A percentile compares a stretch with the other conserved stretches of the same genome.
phyloP scores from a whole-genome alignment of 1,140 invertebrate species.

The Calephelis nemesis region DNA sequence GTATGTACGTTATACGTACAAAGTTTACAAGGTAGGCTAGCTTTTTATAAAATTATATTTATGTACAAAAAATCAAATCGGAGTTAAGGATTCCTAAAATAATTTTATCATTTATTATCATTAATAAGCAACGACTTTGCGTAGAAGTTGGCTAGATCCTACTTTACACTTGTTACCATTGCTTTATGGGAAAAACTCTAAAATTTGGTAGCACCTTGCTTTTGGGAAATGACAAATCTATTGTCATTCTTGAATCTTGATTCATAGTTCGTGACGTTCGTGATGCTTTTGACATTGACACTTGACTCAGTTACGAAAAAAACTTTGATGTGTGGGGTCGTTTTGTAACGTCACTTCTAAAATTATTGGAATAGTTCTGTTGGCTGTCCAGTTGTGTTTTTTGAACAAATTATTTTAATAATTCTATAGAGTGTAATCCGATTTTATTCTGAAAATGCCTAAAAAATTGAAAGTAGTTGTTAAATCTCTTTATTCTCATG shows the following conservation, averaged over 20 bases:
- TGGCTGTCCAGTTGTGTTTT: not conserved
- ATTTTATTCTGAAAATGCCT: slow-evolving; percentile 57
- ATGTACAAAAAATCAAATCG: too few relatives aligned
- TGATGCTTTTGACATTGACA: not conserved
- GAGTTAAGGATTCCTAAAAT: too few relatives aligned
- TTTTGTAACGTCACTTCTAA: not conserved
- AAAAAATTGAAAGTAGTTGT: slow-evolving; percentile 75
- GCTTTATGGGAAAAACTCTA: too few relatives aligned
- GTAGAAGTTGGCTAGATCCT: too few relatives aligned
- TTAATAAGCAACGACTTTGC: too few relatives aligned
- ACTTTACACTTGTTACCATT: too few relatives aligned
- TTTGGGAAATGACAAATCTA: not conserved
- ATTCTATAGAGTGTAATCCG: not conserved
- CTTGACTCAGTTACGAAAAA: not conserved
- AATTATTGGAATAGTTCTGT: not conserved
- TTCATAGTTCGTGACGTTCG: not conserved
- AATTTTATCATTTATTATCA: too few relatives aligned
- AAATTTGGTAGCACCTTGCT: not conserved
- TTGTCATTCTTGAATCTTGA: not conserved
- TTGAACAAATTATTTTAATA: not conserved
- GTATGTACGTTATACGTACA: too few relatives aligned
- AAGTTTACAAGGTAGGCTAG: too few relatives aligned
- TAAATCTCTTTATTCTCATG: slow-evolving; percentile 73
- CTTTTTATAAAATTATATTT: too few relatives aligned
- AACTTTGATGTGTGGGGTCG: not conserved